phyloP scores from a whole-genome alignment of 2,888 invertebrate genomes.

The Trachelus troglodyta region DNA sequence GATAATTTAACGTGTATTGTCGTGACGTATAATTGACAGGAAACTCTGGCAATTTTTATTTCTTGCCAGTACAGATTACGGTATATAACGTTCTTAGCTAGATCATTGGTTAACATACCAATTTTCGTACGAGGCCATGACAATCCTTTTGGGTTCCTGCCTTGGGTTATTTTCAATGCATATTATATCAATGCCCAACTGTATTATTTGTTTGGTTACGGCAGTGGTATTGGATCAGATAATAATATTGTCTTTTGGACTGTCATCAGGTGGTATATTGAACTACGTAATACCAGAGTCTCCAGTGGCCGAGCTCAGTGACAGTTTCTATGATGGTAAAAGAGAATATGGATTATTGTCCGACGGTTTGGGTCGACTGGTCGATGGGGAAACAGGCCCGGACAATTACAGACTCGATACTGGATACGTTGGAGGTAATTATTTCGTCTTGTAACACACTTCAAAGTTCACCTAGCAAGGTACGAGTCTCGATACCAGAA shows the following conservation, averaged over 20 bases:
- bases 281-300: constrained; percentile 71
- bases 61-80: background rate
- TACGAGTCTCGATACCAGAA: background rate
- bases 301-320: constrained; percentile 68
- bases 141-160: too few relatives aligned
- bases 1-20: background rate
- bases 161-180: too few relatives aligned
- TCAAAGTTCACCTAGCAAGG: background rate
- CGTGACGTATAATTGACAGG: background rate
- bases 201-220: background rate
- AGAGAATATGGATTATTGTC: constrained; percentile 64
- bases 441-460: background rate
- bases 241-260: background rate
- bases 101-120: background rate
- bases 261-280: constrained; percentile 69
- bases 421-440: constrained; percentile 71
- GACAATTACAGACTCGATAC: constrained; percentile 74
- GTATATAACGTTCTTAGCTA: background rate
- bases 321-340: constrained; percentile 74
- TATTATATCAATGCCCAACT: background rate
- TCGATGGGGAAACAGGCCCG: constrained; percentile 74
- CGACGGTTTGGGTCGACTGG: constrained; percentile 77
- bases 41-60: background rate
- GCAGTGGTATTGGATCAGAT: background rate
- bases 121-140: background rate